Evolutionary conservation across 1,140 invertebrate genomes (phyloP).

Genomic region (Apolygus lucorum): DNA sequence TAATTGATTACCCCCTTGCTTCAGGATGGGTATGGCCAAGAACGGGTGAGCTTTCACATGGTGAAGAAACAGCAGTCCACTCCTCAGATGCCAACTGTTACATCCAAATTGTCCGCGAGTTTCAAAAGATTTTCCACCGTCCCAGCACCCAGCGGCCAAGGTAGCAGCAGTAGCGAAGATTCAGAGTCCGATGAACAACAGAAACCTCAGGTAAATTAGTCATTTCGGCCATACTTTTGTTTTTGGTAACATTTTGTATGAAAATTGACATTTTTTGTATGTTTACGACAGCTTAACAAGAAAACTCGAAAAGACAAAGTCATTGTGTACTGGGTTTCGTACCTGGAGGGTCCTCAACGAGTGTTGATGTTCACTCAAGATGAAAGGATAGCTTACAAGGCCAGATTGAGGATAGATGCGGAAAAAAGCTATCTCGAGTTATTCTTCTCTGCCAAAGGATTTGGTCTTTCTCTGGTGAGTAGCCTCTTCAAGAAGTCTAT

Average conservation of each 20-base stretch:
- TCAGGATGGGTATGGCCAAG: constrained; percentile 56
- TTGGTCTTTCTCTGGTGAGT: constrained; percentile 58
- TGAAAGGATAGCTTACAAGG: constrained; percentile 58
- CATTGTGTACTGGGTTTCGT: constrained; percentile 75
- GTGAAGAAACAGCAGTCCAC: constrained; percentile 44
- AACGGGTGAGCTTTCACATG: constrained; percentile 57
- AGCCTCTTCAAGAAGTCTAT: too few species aligned
- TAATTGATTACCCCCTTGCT: too few species aligned
- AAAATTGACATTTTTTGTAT: too few species aligned
- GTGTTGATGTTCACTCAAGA: constrained; percentile 74
- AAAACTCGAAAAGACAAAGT: constrained; percentile 48
- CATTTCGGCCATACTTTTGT: background rate
- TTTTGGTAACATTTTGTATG: background rate
- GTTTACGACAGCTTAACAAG: constrained; percentile 36
- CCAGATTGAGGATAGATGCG: constrained; percentile 57
- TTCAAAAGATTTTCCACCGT: constrained; percentile 35
- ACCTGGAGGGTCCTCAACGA: constrained; percentile 62
- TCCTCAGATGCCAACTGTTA: constrained; percentile 41
- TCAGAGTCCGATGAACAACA: constrained; percentile 36
- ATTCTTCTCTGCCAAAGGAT: constrained; percentile 58
- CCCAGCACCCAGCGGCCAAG: constrained; percentile 27
- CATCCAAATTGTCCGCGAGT: constrained; percentile 36
- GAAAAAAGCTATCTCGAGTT: constrained; percentile 60
- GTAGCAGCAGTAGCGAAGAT: constrained; percentile 35
- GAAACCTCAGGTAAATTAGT: constrained; percentile 31